Base-by-base conservation (phyloP, 2,113 vertebrate genomes). In the Erythrolamprus reginae region DNA sequence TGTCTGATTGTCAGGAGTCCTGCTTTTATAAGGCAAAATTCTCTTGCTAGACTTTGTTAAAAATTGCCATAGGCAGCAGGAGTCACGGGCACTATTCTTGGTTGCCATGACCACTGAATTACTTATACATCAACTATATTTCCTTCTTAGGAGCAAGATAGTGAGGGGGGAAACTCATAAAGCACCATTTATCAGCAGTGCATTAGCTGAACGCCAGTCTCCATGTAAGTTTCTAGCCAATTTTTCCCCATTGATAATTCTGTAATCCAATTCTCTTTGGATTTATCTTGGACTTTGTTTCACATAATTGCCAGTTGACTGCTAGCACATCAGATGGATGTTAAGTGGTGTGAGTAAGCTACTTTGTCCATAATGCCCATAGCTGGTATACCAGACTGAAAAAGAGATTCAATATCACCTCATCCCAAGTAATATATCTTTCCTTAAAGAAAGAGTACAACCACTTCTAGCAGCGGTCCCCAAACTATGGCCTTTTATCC, bases 71-170 rank as follows among this genome's bases (percentile, higher is more conserved):
- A 42, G 10, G 19, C 61, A 88, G 90, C 90, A 88, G 45, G 56
- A 87, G 0, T 23, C 61, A 21, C 89, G 82, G n/a, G 5, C 10
- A 2, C 1, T 28, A 56, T 90, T 10, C 45, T 7, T 88, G 84
- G 89, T 90, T 90, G 84, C 84, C 89, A 90, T 86, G 89, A 23
- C 84, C 89, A 90, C 84, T 90, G 51, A 38, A 5, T 51, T 70
- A 45, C 2, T 65, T 91, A 17, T 51, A 65, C 47, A 91, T 84
- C 45, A 84, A 42, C 82, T 61, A 47, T 48, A 88, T 77, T 5
- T 61, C 58, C 24, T n/a, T 51, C 47, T 91, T 51, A 24, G 38
- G 28, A 88, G 55, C 2, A 89, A 13, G 1, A 5, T 10, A 53
- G 47, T 61, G 10, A 47, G 86, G 92, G 86, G 5, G 55, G 4